These are phyloP conservation scores for Xestobium rufovillosum DNA, from an alignment of 2,888 invertebrate species.

Conservation along the genomic window DNA sequence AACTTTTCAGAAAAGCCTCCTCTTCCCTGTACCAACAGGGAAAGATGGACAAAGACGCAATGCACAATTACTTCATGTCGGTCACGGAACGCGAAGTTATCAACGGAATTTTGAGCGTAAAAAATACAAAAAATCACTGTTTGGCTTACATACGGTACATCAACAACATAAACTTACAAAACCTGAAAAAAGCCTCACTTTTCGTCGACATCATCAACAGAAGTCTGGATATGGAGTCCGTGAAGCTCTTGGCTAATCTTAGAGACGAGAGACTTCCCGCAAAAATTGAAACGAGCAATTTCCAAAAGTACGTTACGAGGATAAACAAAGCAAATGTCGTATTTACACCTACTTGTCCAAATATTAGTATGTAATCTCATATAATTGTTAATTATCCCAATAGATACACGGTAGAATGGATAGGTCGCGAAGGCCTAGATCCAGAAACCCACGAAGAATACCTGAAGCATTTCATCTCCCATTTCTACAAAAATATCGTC, in stretches of 20 bases:
- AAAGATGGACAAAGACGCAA: slow-evolving; percentile 83
- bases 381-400: no score
- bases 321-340: neutral
- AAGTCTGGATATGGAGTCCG: slow-evolving; percentile 88
- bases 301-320: slow-evolving; percentile 62
- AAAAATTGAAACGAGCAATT: slow-evolving; percentile 82
- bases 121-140: slow-evolving; percentile 92
- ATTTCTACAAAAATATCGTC: slow-evolving; percentile 88
- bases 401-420: slow-evolving; percentile 95
- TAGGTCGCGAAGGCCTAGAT: slow-evolving; percentile 89
- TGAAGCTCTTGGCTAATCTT: slow-evolving; percentile 78
- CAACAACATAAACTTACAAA: slow-evolving; percentile 94
- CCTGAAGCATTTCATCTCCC: slow-evolving; percentile 85
- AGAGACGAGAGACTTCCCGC: slow-evolving; percentile 84
- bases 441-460: slow-evolving; percentile 90
- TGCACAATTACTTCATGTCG: slow-evolving; percentile 99
- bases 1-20: slow-evolving; percentile 85
- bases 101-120: slow-evolving; percentile 87
- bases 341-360: neutral
- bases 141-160: slow-evolving; percentile 92
- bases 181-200: slow-evolving; percentile 86
- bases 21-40: slow-evolving; percentile 75
- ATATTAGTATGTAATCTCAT: no score
- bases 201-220: slow-evolving; percentile 92
- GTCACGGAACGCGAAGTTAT: slow-evolving; percentile 98